Evolutionary conservation across 2,797 vertebrate species (phyloP).

Genomic region (Fistularia commersonii): DNA sequence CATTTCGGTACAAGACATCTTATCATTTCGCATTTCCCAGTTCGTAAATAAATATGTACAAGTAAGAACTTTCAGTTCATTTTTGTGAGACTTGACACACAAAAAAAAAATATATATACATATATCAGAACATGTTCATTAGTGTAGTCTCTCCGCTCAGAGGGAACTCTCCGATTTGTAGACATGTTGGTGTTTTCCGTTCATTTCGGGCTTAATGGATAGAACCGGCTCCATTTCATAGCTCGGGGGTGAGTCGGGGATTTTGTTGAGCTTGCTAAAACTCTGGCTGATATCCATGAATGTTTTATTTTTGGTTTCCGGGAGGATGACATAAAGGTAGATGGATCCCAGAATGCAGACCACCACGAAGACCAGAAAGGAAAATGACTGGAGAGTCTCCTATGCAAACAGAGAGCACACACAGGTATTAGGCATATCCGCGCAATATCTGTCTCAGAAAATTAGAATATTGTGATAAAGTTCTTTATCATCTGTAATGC

Average conservation of each 20-base stretch:
- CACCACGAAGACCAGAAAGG: conserved; percentile 87
- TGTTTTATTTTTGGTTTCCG: conserved; percentile 95
- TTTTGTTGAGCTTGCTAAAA: conserved; percentile 89
- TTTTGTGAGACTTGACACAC: neutral
- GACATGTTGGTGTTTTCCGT: conserved; percentile 13
- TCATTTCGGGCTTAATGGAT: conserved; percentile 24
- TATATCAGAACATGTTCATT: neutral
- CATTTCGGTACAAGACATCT: no score
- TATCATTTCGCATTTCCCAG: no score
- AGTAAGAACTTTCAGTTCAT: conserved; percentile 11
- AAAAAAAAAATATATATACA: no score
- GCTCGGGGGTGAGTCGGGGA: conserved; percentile 27
- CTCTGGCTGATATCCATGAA: conserved; percentile 87
- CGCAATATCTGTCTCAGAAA: no score
- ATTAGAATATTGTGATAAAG: no score
- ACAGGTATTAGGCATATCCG: conserved; percentile 5
- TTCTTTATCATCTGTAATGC: no score
- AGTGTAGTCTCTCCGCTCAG: conserved; percentile 24
- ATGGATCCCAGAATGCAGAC: conserved; percentile 77
- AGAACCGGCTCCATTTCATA: conserved; percentile 71
- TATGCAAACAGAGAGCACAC: conserved; percentile 53
- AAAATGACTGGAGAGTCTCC: conserved; percentile 79
- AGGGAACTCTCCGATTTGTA: conserved; percentile 64
- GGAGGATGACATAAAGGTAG: conserved; percentile 84
- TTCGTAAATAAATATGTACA: conserved; percentile 43